Conservation (phyloP, 1,140 invertebrate species). For the Lucilia cuprina region DNA sequence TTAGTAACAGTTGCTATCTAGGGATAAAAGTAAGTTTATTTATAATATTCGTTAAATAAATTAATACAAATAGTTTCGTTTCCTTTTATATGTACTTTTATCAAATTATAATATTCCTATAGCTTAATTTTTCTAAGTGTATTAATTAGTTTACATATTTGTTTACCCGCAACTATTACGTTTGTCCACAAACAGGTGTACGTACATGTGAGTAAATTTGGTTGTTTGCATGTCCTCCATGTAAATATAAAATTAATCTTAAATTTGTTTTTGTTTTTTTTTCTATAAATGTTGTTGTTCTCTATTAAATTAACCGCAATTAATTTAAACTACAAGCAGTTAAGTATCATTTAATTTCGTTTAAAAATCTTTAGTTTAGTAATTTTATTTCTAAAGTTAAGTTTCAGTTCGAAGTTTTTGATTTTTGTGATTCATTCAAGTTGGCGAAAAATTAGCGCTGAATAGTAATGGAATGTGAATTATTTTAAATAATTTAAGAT, state of each 20-base stretch:
- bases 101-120: too few species aligned
- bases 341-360: background rate
- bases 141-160: background rate
- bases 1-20: too few species aligned
- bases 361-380: background rate
- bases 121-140: background rate
- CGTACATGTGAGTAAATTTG: too few species aligned
- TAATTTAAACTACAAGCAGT: background rate
- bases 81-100: too few species aligned
- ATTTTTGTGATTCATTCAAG: background rate
- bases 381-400: background rate
- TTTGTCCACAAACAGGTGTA: background rate
- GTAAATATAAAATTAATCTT: conserved; percentile 22
- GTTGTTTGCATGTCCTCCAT: conserved; percentile 27
- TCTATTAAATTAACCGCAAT: conserved; percentile 19
- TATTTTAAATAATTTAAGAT: too few species aligned
- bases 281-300: background rate
- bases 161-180: background rate
- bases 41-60: too few species aligned
- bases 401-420: background rate
- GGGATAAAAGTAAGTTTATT: too few species aligned
- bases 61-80: too few species aligned
- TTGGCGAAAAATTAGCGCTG: too few species aligned
- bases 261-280: conserved; percentile 24
- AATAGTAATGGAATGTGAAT: too few species aligned